phyloP scores from a whole-genome alignment of 2,797 vertebrate species.

The Alcedo quadribrachys region DNA sequence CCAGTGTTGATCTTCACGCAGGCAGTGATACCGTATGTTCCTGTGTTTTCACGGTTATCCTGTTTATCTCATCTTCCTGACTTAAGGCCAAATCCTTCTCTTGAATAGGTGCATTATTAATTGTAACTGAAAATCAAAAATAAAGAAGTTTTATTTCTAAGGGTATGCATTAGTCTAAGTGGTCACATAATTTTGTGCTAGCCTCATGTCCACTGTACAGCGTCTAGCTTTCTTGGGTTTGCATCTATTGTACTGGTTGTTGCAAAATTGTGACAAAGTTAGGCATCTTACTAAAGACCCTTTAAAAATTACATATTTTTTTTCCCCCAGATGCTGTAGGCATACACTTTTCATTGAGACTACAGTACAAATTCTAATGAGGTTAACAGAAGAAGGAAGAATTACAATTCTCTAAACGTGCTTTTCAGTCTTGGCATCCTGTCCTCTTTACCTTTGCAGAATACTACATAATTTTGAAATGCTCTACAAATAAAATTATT shows the following conservation, averaged over 20 bases:
- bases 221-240: background rate
- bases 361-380: background rate
- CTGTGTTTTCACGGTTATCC: conserved; percentile 53
- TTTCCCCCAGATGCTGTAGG: background rate
- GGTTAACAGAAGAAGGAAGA: background rate
- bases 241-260: background rate
- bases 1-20: conserved; percentile 16
- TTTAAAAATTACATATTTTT: background rate
- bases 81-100: conserved; percentile 32
- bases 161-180: background rate
- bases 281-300: background rate
- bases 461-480: background rate
- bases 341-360: background rate
- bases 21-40: background rate
- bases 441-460: background rate
- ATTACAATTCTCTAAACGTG: background rate
- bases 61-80: conserved; percentile 60
- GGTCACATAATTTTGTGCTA: background rate
- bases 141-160: background rate
- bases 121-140: conserved; percentile 20
- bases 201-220: background rate
- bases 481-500: background rate
- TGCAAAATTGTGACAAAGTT: background rate
- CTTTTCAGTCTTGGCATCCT: background rate
- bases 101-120: conserved; percentile 41